Conservation (phyloP, 1,140 invertebrate species). For the Teleopsis dalmanni region DNA sequence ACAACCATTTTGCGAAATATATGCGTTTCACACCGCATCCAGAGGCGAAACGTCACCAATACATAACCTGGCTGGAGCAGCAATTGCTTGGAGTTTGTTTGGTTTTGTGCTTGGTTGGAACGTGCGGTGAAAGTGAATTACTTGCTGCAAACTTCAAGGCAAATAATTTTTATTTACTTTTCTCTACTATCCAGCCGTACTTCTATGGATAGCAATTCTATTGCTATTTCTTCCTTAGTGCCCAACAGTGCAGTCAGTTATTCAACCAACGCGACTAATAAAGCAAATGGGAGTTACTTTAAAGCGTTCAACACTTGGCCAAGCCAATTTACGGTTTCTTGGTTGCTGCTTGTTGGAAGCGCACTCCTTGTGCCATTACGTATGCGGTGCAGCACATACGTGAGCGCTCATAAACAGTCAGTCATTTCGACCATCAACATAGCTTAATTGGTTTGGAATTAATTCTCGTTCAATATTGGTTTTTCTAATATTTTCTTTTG, state of each 20-base stretch:
- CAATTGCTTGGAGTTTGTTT: neutral
- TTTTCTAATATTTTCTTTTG: neutral
- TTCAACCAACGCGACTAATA: neutral
- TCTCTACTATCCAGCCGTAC: neutral
- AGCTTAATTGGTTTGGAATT: conserved; percentile 12
- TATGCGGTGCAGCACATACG: too few species aligned
- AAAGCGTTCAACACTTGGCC: neutral
- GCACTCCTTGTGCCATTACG: too few species aligned
- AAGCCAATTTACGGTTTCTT: too few species aligned
- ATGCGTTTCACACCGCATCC: neutral
- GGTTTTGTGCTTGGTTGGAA: conserved; percentile 1
- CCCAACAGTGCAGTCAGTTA: neutral
- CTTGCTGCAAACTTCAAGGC: conserved; percentile 3
- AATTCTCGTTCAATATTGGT: conserved; percentile 5
- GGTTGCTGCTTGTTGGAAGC: too few species aligned
- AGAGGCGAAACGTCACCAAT: neutral
- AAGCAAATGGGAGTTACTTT: neutral
- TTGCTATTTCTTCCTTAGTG: neutral
- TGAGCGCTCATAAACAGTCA: too few species aligned
- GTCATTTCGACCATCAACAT: neutral
- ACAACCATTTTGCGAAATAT: too few species aligned
- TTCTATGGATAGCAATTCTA: neutral
- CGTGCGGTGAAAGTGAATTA: conserved; percentile 15
- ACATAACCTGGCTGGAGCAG: neutral
- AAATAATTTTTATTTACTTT: neutral